phyloP scores from a whole-genome alignment of 2,888 invertebrate genomes.

The Palloptera scutellata region DNA sequence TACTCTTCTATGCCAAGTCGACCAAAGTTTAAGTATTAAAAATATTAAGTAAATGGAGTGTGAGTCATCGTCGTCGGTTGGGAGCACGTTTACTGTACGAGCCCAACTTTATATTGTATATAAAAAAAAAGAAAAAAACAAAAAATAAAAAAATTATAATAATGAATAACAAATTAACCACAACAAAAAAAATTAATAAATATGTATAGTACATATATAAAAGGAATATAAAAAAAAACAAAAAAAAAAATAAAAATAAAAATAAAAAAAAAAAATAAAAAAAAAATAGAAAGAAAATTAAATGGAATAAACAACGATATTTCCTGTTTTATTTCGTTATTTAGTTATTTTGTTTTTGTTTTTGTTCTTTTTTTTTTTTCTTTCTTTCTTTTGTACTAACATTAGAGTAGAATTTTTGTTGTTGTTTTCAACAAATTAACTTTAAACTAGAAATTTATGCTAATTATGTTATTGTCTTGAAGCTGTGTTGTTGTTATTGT shows the following conservation, averaged over 20 bases:
- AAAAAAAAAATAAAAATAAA: not conserved
- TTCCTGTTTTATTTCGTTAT: not conserved
- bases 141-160: not conserved
- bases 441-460: not conserved
- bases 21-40: too few species aligned
- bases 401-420: not conserved
- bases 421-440: not conserved
- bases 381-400: not conserved
- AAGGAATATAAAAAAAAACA: slow-evolving; percentile 2
- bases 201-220: not conserved
- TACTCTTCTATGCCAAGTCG: too few species aligned
- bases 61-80: too few species aligned
- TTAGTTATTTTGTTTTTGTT: slow-evolving; percentile 1
- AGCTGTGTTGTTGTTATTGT: not conserved
- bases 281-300: not conserved
- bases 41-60: too few species aligned
- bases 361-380: too few species aligned
- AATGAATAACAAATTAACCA: not conserved
- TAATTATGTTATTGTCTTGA: not conserved
- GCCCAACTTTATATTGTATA: too few species aligned
- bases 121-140: too few species aligned
- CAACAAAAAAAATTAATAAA: not conserved
- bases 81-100: too few species aligned
- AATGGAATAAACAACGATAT: not conserved
- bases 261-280: not conserved